These are phyloP conservation scores for Calephelis perditalis DNA, from an alignment of 2,888 invertebrate genomes.

Conservation along the genomic window DNA sequence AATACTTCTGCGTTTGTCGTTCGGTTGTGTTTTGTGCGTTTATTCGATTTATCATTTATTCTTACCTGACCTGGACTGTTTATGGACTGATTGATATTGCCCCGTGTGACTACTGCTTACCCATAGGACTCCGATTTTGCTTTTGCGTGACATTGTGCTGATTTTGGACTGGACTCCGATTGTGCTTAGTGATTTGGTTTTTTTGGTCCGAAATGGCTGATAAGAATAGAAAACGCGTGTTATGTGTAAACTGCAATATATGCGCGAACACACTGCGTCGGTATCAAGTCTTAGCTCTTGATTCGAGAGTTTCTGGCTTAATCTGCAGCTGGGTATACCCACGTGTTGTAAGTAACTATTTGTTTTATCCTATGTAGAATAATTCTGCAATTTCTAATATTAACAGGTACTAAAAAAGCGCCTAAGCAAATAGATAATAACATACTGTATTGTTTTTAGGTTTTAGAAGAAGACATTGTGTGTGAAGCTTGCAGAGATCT, in stretches of 20 bases:
- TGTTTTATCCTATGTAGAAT: not conserved
- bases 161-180: too few species aligned
- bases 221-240: not conserved
- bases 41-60: too few species aligned
- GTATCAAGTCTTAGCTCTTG: slow-evolving; percentile 11
- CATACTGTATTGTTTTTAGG: slow-evolving; percentile 17
- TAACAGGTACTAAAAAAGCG: not conserved
- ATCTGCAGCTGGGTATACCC: slow-evolving; percentile 10
- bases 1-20: too few species aligned
- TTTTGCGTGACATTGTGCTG: too few species aligned
- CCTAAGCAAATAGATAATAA: not conserved
- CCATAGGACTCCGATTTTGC: too few species aligned
- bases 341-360: not conserved
- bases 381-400: not conserved
- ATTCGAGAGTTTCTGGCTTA: slow-evolving; percentile 13
- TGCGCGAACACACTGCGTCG: slow-evolving; percentile 15
- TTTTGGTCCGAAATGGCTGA: too few species aligned
- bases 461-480: slow-evolving; percentile 20
- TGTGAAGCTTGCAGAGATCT: slow-evolving; percentile 22
- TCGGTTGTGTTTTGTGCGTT: too few species aligned
- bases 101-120: too few species aligned
- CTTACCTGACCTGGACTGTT: too few species aligned
- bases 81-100: too few species aligned
- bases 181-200: too few species aligned
- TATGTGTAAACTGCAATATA: slow-evolving; percentile 18